Evolutionary conservation across 2,797 vertebrate species (phyloP), one percentile per base, ranked within the genome.

Genomic region (Diceros bicornis): DNA sequence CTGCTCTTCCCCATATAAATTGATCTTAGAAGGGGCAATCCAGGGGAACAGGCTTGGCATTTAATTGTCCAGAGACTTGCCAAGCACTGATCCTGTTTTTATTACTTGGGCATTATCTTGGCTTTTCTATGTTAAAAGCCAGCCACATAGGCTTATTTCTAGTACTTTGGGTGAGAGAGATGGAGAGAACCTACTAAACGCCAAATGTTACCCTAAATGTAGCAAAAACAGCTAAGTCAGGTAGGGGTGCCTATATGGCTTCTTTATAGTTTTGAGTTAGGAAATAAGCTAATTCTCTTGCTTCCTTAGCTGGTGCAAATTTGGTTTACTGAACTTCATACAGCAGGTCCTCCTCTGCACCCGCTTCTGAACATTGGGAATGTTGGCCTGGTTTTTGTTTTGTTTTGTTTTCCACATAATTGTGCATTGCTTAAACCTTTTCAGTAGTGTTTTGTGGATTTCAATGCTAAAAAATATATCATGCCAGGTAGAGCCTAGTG

Each of bases 61-160:
- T 96, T 88, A 74, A 81, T 83, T 92, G 52, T 57, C 93, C 61
- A 27, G 86, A 66, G 52, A 88, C 52, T 71, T 79, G 95, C 93
- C 79, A 96, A 94, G 84, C 66, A 25, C 68, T 79, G 81, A 97
- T 96, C 78, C 81, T 85, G 41, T 81, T 96, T 98, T 96, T 94
- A 94, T 97, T 88, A 82, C 95, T 84, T 84, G 55, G 72, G 61
- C 27, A 16, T 92, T 93, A 89, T 81, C 59, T 79, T 32, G 77
- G 23, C 79, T 93, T 95, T 94, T 92, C 93, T 84, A 64, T 91
- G 61, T 90, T 94, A 83, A 96, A 85, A 94, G 32, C 44, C 25
- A 94, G 50, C 7, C 52, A 27, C 18, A 5, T 29, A 20, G 61
- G 44, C 78, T 98, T 95, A 81, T 95, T 96, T 96, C 72, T 92